phyloP scores from a whole-genome alignment of 92 coral and sea anemone genomes.

The Epizoanthus scotinus region DNA sequence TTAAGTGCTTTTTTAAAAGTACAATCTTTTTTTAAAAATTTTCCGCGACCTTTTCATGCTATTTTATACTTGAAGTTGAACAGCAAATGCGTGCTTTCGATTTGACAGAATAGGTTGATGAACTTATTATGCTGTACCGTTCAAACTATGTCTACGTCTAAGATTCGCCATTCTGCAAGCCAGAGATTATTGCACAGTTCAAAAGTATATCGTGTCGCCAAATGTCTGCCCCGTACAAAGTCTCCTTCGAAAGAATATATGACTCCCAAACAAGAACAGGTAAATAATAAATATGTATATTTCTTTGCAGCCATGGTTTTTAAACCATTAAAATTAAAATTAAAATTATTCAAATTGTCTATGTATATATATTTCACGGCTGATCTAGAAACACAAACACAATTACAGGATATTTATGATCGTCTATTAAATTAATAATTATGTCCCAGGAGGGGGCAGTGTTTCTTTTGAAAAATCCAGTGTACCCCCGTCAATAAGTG shows the following conservation, averaged over 20 bases:
- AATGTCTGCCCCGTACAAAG: conserved; percentile 64
- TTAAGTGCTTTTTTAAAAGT: not conserved
- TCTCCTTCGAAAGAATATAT: conserved; percentile 67
- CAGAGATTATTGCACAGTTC: conserved; percentile 20
- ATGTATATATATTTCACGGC: not conserved
- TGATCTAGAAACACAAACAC: too few relatives aligned
- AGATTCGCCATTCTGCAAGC: conserved; percentile 25
- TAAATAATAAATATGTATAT: not conserved
- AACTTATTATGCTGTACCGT: not conserved
- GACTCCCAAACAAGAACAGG: conserved; percentile 59
- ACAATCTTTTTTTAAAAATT: too few relatives aligned
- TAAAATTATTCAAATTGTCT: too few relatives aligned
- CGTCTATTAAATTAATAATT: too few relatives aligned
- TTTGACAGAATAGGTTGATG: not conserved
- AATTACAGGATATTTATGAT: too few relatives aligned
- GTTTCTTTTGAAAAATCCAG: too few relatives aligned
- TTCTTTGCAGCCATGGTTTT: not conserved
- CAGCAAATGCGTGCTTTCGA: not conserved
- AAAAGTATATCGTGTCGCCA: conserved; percentile 18
- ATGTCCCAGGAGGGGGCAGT: too few relatives aligned
- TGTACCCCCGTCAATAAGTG: too few relatives aligned
- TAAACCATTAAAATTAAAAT: too few relatives aligned
- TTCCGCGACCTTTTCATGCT: too few relatives aligned
- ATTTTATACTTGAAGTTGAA: too few relatives aligned
- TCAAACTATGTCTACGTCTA: too few relatives aligned